Evolutionary conservation across 2,888 invertebrate genomes (phyloP).

Genomic region (Ernsta delagoae): DNA sequence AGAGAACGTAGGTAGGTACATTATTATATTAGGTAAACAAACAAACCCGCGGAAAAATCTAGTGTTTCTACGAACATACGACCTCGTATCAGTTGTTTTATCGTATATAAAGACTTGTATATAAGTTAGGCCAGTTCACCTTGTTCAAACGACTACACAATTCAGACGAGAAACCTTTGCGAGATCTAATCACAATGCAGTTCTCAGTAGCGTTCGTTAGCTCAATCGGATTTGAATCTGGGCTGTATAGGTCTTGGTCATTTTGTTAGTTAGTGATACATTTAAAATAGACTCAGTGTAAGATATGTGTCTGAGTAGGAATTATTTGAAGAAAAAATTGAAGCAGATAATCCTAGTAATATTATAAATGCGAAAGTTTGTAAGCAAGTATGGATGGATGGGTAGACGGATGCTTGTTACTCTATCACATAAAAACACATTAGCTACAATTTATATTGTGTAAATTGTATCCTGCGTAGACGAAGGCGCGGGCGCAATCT

Average conservation of each 20-base stretch:
- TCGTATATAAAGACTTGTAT: neutral
- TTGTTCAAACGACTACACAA: slow-evolving; percentile 8
- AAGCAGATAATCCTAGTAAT: too few relatives aligned
- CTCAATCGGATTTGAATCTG: slow-evolving; percentile 13
- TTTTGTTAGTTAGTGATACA: neutral
- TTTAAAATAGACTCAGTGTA: neutral
- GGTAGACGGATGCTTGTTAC: too few relatives aligned
- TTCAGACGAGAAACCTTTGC: slow-evolving; percentile 15
- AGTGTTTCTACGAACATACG: slow-evolving; percentile 3
- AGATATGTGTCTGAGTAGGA: too few relatives aligned
- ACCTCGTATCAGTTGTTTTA: slow-evolving; percentile 15
- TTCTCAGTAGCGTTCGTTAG: slow-evolving; percentile 10
- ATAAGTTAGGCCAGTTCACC: slow-evolving; percentile 17
- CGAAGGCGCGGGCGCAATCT: too few relatives aligned
- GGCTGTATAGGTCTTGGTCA: slow-evolving; percentile 5
- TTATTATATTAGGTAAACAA: too few relatives aligned
- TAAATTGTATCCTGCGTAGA: too few relatives aligned
- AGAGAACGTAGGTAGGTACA: too few relatives aligned
- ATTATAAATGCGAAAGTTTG: too few relatives aligned
- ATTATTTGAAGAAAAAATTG: too few relatives aligned
- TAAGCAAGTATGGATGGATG: too few relatives aligned
- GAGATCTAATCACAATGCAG: slow-evolving; percentile 8
- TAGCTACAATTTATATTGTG: too few relatives aligned
- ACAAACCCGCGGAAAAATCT: neutral
- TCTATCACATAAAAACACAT: too few relatives aligned